Percentiles rank a stretch among this genome's conserved stretches.
Conservation (phyloP, 2,113 vertebrate species). For the Lepidothrix coronata region DNA sequence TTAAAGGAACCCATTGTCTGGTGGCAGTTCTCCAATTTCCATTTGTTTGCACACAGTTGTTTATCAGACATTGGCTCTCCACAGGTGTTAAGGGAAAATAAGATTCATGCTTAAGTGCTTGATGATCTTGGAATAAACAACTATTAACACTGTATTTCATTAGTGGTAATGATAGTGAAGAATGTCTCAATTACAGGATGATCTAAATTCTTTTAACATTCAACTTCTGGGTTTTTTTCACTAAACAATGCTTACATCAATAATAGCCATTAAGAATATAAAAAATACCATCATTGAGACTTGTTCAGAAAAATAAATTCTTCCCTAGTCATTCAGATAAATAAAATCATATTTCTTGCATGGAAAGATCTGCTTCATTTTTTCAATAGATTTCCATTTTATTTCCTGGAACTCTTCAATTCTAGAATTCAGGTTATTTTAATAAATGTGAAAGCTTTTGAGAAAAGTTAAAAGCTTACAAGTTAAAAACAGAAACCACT, state of each 20-base stretch:
- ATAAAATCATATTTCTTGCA: background rate
- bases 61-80: background rate
- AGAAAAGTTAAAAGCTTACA: background rate
- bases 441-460: background rate
- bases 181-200: background rate
- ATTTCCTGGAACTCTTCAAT: background rate
- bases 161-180: background rate
- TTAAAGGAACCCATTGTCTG: background rate
- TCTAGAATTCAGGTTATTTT: background rate
- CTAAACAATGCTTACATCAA: background rate
- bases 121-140: slow-evolving; percentile 31
- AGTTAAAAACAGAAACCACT: background rate
- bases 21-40: background rate
- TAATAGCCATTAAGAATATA: background rate
- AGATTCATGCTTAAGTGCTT: background rate
- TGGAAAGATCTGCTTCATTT: background rate
- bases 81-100: slow-evolving; percentile 9
- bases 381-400: background rate
- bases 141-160: background rate
- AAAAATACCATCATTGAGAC: background rate
- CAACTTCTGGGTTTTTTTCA: background rate
- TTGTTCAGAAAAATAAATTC: background rate
- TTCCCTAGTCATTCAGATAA: background rate
- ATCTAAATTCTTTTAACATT: background rate
- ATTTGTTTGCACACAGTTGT: slow-evolving; percentile 17